phyloP scores from a whole-genome alignment of 1,140 invertebrate species.

The Anastrepha obliqua region DNA sequence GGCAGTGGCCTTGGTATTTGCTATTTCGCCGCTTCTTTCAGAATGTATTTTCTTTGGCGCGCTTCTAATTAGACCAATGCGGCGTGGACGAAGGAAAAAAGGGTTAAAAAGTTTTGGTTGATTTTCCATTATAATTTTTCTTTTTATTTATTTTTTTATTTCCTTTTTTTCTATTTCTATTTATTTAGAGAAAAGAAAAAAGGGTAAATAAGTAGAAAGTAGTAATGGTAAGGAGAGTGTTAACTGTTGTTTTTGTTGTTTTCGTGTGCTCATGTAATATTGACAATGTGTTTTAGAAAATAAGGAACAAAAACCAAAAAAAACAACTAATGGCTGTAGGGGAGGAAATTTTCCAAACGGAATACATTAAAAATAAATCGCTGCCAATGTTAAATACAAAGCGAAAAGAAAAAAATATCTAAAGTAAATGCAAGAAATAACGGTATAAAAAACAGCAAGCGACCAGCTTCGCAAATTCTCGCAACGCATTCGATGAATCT shows the following conservation, averaged over 20 bases:
- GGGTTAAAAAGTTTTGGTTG: conserved; percentile 46
- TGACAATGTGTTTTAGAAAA: conserved; percentile 1
- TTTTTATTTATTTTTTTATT: background rate
- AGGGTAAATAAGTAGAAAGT: conserved; percentile 11
- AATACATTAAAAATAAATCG: conserved; percentile 51
- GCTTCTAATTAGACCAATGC: conserved; percentile 46
- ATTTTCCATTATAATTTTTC: background rate
- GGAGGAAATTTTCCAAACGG: conserved; percentile 37
- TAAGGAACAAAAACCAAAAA: background rate
- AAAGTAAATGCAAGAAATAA: background rate
- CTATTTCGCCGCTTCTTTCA: conserved; percentile 15
- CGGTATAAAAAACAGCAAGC: background rate
- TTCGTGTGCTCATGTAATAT: conserved; percentile 4
- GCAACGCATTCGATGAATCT: background rate
- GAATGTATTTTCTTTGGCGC: background rate
- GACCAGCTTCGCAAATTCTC: conserved; percentile 1
- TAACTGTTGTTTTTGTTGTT: conserved; percentile 13
- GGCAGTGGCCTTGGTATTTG: background rate
- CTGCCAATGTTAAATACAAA: conserved; percentile 17
- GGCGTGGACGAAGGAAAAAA: conserved; percentile 30
- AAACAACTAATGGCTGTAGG: background rate
- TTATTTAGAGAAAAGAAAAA: conserved; percentile 15
- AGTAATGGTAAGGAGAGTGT: background rate
- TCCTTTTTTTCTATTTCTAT: conserved; percentile 29
- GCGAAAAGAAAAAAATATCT: background rate